These are phyloP conservation scores for Tryphoninae sp. DNA, from an alignment of 2,888 invertebrate genomes.

Conservation along the genomic window DNA sequence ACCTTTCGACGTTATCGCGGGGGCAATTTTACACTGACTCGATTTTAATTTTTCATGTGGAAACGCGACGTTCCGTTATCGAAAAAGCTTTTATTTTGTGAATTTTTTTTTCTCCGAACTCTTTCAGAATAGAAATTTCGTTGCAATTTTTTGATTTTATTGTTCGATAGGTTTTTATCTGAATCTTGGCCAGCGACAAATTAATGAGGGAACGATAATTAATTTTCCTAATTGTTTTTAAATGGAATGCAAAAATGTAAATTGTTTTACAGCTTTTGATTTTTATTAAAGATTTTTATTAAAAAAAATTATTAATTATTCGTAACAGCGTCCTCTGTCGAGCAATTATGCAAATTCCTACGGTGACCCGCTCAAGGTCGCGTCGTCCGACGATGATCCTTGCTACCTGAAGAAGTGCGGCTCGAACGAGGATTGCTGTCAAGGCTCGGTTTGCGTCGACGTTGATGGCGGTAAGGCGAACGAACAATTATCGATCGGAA, in stretches of 20 bases:
- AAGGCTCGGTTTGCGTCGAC: conserved; percentile 89
- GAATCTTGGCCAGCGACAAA: background rate
- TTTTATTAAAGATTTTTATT: background rate
- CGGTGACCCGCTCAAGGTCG: conserved; percentile 82
- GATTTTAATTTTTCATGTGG: too few species aligned
- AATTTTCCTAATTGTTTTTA: too few species aligned
- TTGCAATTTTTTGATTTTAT: too few species aligned
- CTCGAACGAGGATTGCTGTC: conserved; percentile 92
- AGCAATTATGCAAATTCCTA: conserved; percentile 76
- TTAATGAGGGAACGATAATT: too few species aligned
- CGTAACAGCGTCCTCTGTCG: conserved; percentile 72
- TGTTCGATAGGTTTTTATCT: too few species aligned
- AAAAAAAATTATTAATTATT: conserved; percentile 13
- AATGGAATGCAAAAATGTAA: too few species aligned
- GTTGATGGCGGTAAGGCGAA: conserved; percentile 84
- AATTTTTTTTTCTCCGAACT: too few species aligned
- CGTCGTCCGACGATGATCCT: conserved; percentile 86
- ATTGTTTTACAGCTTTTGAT: too few species aligned
- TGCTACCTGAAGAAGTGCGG: conserved; percentile 90
- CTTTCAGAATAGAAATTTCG: too few species aligned
- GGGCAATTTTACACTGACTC: background rate
- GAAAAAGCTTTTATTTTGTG: too few species aligned
- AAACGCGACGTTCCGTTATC: too few species aligned
- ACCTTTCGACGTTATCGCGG: conserved; percentile 32
- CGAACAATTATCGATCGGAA: background rate